A percentile compares a stretch with the other conserved stretches of the same genome.
These are phyloP conservation scores for Dinothrombium tinctorium DNA, from an alignment of 1,140 invertebrate genomes.

Conservation along the genomic window DNA sequence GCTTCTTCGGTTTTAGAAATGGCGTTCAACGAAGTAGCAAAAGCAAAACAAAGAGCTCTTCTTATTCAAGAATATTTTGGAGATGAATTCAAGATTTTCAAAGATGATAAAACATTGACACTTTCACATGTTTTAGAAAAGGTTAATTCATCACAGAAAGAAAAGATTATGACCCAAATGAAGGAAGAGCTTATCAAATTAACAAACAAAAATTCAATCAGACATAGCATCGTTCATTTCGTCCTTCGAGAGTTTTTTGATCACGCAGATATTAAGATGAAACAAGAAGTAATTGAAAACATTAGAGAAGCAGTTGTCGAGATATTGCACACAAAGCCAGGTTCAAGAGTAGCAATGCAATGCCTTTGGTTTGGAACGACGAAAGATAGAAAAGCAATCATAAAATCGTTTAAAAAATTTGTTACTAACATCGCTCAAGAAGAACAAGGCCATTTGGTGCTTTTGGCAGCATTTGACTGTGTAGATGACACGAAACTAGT, in stretches of 20 bases:
- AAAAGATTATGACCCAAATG: conserved; percentile 25
- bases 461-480: conserved; percentile 62
- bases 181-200: conserved; percentile 23
- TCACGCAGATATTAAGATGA: conserved; percentile 24
- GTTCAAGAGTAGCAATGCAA: conserved; percentile 45
- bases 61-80: conserved; percentile 32
- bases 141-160: conserved; percentile 24
- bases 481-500: conserved; percentile 77
- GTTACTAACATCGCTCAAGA: conserved; percentile 50
- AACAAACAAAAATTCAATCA: conserved; percentile 25
- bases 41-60: conserved; percentile 24
- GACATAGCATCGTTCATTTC: conserved; percentile 37
- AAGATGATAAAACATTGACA: conserved; percentile 21
- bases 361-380: conserved; percentile 67
- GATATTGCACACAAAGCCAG: conserved; percentile 57
- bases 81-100: conserved; percentile 23
- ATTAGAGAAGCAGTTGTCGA: conserved; percentile 42
- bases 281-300: conserved; percentile 42
- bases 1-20: conserved; percentile 26
- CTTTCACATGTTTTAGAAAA: conserved; percentile 24
- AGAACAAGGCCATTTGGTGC: conserved; percentile 56
- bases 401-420: conserved; percentile 50
- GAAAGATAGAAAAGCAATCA: conserved; percentile 46
- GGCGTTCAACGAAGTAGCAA: conserved; percentile 31
- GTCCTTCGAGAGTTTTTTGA: conserved; percentile 54